phyloP scores from a whole-genome alignment of 2,888 invertebrate species.

The Chironomus tentans region DNA sequence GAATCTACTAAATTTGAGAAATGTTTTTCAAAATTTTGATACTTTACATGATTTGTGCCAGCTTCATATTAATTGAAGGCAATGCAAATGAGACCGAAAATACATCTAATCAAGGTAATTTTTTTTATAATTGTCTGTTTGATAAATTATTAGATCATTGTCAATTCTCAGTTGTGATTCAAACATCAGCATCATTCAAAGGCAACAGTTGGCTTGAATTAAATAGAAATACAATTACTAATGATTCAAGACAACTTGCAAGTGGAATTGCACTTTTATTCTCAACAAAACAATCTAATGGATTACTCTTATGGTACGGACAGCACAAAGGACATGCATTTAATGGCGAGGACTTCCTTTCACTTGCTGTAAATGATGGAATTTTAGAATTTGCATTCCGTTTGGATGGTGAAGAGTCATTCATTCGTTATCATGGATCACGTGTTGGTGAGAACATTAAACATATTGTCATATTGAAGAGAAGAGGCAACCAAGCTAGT shows the following conservation, averaged over 20 bases:
- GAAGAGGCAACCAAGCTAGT: constrained; percentile 52
- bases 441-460: constrained; percentile 70
- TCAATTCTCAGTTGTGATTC: constrained; percentile 48
- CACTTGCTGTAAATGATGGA: constrained; percentile 64
- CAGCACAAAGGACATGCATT: constrained; percentile 50
- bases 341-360: constrained; percentile 61
- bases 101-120: no score
- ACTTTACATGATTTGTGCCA: no score
- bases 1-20: no score
- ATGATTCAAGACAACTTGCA: constrained; percentile 48
- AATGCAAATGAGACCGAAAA: no score
- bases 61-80: no score
- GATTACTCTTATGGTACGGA: constrained; percentile 70
- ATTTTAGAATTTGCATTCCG: constrained; percentile 74
- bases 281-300: constrained; percentile 63
- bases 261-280: constrained; percentile 66
- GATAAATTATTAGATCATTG: constrained; percentile 57
- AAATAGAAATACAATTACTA: constrained; percentile 50
- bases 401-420: constrained; percentile 69
- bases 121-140: no score
- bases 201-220: constrained; percentile 41
- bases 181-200: constrained; percentile 38
- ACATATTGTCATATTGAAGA: constrained; percentile 65
- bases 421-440: constrained; percentile 53
- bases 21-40: no score